A percentile compares a stretch with the other conserved stretches of the same genome.
phyloP scores from a whole-genome alignment of 2,797 vertebrate species.

The Sternarchorhynchus goeldii region DNA sequence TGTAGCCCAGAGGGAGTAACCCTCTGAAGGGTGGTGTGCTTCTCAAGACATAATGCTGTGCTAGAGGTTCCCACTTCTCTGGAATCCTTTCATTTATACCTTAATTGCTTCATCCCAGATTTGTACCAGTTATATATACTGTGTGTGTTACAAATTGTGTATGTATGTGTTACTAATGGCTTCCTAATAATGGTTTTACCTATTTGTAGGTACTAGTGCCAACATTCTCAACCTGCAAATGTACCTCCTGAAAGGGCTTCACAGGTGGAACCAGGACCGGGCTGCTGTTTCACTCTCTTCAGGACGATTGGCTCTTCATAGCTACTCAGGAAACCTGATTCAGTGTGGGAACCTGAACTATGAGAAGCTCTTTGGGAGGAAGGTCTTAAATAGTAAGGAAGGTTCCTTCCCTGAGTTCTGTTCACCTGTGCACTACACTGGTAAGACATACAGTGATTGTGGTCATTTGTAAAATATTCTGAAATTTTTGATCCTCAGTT shows the following conservation, averaged over 20 bases:
- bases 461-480: background rate
- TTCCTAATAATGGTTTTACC: background rate
- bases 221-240: slow-evolving; percentile 47
- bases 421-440: slow-evolving; percentile 31
- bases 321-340: slow-evolving; percentile 36
- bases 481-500: too few relatives aligned
- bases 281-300: slow-evolving; percentile 25
- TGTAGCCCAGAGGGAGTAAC: slow-evolving; percentile 17
- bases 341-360: slow-evolving; percentile 29
- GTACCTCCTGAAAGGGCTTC: slow-evolving; percentile 40
- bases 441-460: slow-evolving; percentile 1
- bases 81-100: slow-evolving; percentile 39
- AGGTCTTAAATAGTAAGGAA: background rate
- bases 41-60: slow-evolving; percentile 22
- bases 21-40: slow-evolving; percentile 35
- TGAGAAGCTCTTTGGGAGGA: slow-evolving; percentile 40
- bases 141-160: background rate
- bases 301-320: background rate
- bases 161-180: background rate
- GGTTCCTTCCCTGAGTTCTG: slow-evolving; percentile 4
- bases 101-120: slow-evolving; percentile 43
- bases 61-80: slow-evolving; percentile 45
- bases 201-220: slow-evolving; percentile 34
- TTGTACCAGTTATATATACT: background rate
- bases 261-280: slow-evolving; percentile 41